Base-by-base conservation (phyloP, 2,797 vertebrate genomes). In the Mormyrus proboscirostris region DNA sequence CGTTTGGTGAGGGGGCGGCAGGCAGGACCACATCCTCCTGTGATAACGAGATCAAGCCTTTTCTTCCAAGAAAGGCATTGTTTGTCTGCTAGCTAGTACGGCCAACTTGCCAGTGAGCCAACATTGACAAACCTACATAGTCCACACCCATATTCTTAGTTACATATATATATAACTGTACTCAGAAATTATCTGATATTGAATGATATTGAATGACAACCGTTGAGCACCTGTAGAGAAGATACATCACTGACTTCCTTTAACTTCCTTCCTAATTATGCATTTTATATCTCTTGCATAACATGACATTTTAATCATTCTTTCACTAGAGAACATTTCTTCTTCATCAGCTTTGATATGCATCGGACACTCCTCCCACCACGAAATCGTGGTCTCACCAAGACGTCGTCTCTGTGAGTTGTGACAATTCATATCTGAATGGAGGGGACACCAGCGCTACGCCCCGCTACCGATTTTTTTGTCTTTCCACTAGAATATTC, bases 11-110 rank as follows among this genome's bases (percentile, higher is more conserved):
- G 82, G 44, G 79, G 44, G 49, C 9, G 41, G 82, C n/a, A 25
- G 82, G 82, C 44, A 50, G 49, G 82, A 49, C 49, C 82, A 85
- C 82, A 85, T 85, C 44, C 82, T 85, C 82, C 76, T 47, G 16
- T 82, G 76, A 82, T 82, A 82, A 44, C 76, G 82, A 85, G 79
- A 83, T 83, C 79, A 83, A 83, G 44, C 49, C n/a, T 49, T 85
- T 85, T 85, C 49, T 85, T 85, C 76, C 41, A 82, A 82, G 76
- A 82, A 82, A 79, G 41, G 41, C 76, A 25, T 25, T 51, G 82
- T 51, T 50, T 49, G 82, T 84, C 47, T 84, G 44, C 82, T 85
- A 51, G 41, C 22, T 85, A 25, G 44, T 50, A 29, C 22, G n/a
- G 82, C 82, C 82, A 85, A 85, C 82, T 49, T 85, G 49, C 82